Percentiles rank a stretch among this genome's conserved stretches.
These are phyloP conservation scores for Rhamphomyia laevipes DNA, from an alignment of 2,888 invertebrate species.

Conservation along the genomic window DNA sequence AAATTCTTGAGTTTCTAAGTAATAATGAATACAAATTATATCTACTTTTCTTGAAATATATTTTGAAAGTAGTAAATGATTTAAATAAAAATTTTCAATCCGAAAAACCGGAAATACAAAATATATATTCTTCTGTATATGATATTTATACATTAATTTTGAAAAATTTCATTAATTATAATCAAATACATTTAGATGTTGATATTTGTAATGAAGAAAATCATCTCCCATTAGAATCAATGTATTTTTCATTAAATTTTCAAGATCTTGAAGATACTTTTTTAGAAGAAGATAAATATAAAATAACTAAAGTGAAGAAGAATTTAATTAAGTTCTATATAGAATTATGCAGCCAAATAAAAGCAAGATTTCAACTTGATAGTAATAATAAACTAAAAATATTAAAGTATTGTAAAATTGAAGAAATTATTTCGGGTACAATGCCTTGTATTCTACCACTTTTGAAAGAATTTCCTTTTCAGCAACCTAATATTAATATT, in stretches of 20 bases:
- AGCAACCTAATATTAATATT: neutral
- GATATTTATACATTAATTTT: too few species aligned
- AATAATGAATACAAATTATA: neutral
- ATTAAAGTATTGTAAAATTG: slow-evolving; percentile 1
- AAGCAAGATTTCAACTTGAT: slow-evolving; percentile 5
- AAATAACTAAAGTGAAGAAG: slow-evolving; percentile 4
- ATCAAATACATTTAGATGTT: too few species aligned
- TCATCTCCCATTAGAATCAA: neutral
- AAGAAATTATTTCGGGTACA: neutral
- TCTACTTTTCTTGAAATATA: slow-evolving; percentile 7
- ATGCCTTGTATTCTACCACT: slow-evolving; percentile 3
- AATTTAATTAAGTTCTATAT: slow-evolving; percentile 2
- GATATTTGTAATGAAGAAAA: too few species aligned
- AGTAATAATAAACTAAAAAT: slow-evolving; percentile 4
- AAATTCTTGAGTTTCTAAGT: neutral
- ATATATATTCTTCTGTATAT: too few species aligned
- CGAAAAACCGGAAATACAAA: too few species aligned
- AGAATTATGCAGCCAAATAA: slow-evolving; percentile 5
- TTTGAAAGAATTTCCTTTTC: slow-evolving; percentile 1
- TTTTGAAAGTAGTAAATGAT: slow-evolving; percentile 3
- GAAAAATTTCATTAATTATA: too few species aligned
- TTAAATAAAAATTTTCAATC: too few species aligned
- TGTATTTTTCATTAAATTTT: slow-evolving; percentile 5
- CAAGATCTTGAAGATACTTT: slow-evolving; percentile 3
- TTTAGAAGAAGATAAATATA: neutral